These are phyloP conservation scores for Psettodes erumei DNA, from an alignment of 2,113 vertebrate species.

Conservation along the genomic window DNA sequence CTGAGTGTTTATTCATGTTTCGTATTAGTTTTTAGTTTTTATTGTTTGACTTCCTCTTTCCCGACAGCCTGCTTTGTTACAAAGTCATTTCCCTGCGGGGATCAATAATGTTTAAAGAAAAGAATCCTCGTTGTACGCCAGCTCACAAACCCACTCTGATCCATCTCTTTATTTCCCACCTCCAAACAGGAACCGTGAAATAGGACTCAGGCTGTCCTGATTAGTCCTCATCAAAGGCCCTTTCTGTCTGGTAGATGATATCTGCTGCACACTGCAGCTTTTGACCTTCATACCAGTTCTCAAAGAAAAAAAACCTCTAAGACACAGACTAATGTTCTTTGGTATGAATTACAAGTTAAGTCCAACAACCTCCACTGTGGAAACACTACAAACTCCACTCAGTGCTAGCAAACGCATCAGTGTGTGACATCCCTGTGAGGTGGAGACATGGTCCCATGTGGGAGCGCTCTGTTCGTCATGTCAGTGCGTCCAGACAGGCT, in stretches of 20 bases:
- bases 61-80: neutral
- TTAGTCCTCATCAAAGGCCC: conserved; percentile 35
- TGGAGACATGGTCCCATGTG: conserved; percentile 21
- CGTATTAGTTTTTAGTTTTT: neutral
- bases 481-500: conserved; percentile 10
- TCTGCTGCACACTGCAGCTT: neutral
- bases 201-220: conserved; percentile 32
- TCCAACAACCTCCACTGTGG: too few species aligned
- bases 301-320: neutral
- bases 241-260: conserved; percentile 5
- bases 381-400: neutral
- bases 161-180: conserved; percentile 6
- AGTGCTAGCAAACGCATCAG: conserved; percentile 32
- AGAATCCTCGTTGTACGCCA: neutral
- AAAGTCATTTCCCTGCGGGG: neutral
- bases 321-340: neutral
- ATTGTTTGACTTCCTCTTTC: neutral
- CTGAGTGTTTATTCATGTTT: too few species aligned
- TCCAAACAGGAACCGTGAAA: conserved; percentile 41
- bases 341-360: neutral
- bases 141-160: conserved; percentile 6
- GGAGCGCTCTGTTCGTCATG: conserved; percentile 11
- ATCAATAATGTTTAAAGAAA: neutral
- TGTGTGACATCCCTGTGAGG: conserved; percentile 13
- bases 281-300: neutral